Conservation (phyloP, 2,113 vertebrate species). For the Thoracochromis brauschi region DNA sequence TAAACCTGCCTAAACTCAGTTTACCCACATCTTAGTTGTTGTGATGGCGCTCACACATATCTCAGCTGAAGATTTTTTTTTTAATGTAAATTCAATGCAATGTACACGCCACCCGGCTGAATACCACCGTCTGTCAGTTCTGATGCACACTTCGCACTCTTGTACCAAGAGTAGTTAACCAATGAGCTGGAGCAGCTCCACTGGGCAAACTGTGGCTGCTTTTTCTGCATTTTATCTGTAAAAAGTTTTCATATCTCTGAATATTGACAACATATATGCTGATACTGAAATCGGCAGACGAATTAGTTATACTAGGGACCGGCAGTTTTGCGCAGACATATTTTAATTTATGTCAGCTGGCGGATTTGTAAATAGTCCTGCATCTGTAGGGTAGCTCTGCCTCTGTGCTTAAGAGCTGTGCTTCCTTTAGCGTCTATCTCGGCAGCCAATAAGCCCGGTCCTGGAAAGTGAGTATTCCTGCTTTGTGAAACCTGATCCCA, state of each 20-base stretch:
- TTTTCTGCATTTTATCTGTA: not conserved
- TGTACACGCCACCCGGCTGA: not conserved
- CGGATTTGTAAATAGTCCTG: not conserved
- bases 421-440: not conserved
- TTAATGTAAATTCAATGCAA: not conserved
- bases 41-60: not conserved
- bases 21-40: constrained; percentile 4
- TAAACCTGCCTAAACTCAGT: constrained; percentile 23
- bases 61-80: not conserved
- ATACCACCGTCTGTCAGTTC: not conserved
- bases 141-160: not conserved
- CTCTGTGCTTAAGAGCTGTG: not conserved
- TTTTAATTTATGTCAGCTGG: not conserved
- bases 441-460: not conserved
- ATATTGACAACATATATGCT: not conserved
- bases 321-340: not conserved
- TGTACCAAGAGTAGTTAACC: not conserved
- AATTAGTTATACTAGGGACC: not conserved
- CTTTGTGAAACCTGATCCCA: not conserved
- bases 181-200: not conserved
- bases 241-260: not conserved
- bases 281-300: not conserved
- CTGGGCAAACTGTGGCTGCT: not conserved
- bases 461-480: not conserved
- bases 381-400: not conserved